Base-by-base conservation (phyloP, 2,797 vertebrate species). In the Chrosomus eos region DNA sequence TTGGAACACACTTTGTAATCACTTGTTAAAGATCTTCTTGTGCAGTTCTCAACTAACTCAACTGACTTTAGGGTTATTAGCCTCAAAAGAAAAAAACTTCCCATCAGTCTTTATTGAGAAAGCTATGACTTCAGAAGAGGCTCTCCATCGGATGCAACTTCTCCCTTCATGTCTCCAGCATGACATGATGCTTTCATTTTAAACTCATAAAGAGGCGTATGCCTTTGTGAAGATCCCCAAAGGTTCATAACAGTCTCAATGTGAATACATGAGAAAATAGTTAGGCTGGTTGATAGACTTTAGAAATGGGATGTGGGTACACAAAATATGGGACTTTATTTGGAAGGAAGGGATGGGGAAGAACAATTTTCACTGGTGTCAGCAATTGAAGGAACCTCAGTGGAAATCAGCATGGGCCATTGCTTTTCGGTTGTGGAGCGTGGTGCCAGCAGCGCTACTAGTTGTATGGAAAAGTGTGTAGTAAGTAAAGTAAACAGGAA, bases 141-240 rank as follows among this genome's bases (percentile, higher is more conserved):
- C 45, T 71, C 16, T 36, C 19, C 3, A 38, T 23, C 28, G 53
- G 31, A 58, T 14, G 16, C 45, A 58, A 66, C 53, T 38, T 74
- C 5, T 77, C 53, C 26, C 53, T 72, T 87, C 51, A 70, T 85
- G 45, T 83, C 51, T 48, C 67, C 43, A 33, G 31, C n/a, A 45
- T 71, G 8, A 53, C 51, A 73, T 60, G 45, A 81, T 88, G 43
- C 73, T 76, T 87, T 75, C 14, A 58, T 88, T 82, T 82, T 73
- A n/a, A 83, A 85, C 33, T 55, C 51, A 21, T 68, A 73, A 80
- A 88, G 77, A 76, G 66, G 68, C 48, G 11, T 83, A 81, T 79
- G 55, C 43, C 19, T 76, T 83, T 83, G 36, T 33, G 36, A 38
- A 58, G 23, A 19, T 28, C 40, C 33, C 68, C 5, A 28, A 36